Evolutionary conservation across 30 jellyfish, hydroid and myxozoan species (phyloP), one percentile per base, ranked within the genome.

Genomic region (Aurelia aurita complex sp. Pacific): DNA sequence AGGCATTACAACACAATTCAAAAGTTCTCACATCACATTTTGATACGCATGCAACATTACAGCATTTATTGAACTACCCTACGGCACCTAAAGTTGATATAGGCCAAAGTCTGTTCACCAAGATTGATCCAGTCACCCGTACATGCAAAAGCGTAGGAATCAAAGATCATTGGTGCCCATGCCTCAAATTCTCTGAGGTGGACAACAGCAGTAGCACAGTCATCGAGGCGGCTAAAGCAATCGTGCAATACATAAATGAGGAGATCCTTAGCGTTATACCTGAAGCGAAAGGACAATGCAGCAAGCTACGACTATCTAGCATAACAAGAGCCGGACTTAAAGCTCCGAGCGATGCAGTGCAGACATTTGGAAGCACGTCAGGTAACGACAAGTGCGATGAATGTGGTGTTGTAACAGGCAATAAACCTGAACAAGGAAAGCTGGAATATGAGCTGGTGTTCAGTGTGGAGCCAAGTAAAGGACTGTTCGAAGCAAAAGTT

Each of bases 131-230:
- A 7, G 16, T 54, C 0, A 51, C 11, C 1, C 82, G 98, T 14
- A 87, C 96, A 1, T 92, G 98, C 55, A 79, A 36, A 11, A 59
- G 83, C 29, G 86, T 96, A 11, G 98, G 97, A 15, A 70, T 92
- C 54, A 50, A 87, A 19, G 96, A 82, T 4, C 89, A 86, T 43
- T 92, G 97, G 97, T 92, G 98, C 67, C 97, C 97, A 7, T 92
- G 98, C 72, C 70, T 87, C 62, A 66, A 74, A 10, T 86, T 52
- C 63, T 64, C 87, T 16, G 69, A 19, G 17, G 89, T 80, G 35
- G 59, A 70, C 18, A 54, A 43, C 4, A 82, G 40, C 17, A 88
- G 46, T 18, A 77, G 12, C 33, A 59, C 3, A 15, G 92, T 87
- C 23, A 10, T n/a, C 10, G 77, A 64, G 10, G 81, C 81, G 3